Evolutionary conservation across 2,888 invertebrate species (phyloP), one percentile per base, ranked within the genome.

Genomic region (Chrysomela aeneicollis): DNA sequence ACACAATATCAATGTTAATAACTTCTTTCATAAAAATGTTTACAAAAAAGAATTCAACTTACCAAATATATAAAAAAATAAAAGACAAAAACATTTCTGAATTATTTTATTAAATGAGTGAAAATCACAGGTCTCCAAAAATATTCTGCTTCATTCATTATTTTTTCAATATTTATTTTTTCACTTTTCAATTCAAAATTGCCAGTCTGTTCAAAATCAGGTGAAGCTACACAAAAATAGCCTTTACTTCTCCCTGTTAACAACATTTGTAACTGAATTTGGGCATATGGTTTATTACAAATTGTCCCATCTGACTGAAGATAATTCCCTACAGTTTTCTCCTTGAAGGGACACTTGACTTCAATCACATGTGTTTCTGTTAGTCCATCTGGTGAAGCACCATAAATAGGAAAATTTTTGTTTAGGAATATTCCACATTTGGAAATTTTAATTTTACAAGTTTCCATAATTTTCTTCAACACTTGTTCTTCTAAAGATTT

Each of bases 91-190:
- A 17, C 12, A 58, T 18, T 18, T n/a, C 46, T 58, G 15, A 19
- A 26, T 21, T 19, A 58, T 15, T n/a, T n/a, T n/a, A n/a, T n/a
- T n/a, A n/a, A n/a, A n/a, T 19, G 10, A 18, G 9, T 35, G 37
- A 58, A 58, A 10, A 46, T 58, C 12, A 42, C 58, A 42, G 3
- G 1, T 46, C 46, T 42, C 58, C 42, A 58, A 47, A 58, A 46
- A n/a, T n/a, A 47, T 10, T 17, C 32, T 21, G 17, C 59, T 19
- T 47, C 19, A 15, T 49, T 50, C 22, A 21, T 2, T 10, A 55
- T 55, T 32, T 32, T 35, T 49, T 35, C 35, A 12, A 22, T 17
- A 5, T 17, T 15, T 15, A 58, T 12, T 10, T 3, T 12, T n/a
- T 58, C 47, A 58, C 12, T 26, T 1, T 26, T 42, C 19, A 55